Conservation (phyloP, 2,888 invertebrate genomes). For the Dysmachus trigonus region DNA sequence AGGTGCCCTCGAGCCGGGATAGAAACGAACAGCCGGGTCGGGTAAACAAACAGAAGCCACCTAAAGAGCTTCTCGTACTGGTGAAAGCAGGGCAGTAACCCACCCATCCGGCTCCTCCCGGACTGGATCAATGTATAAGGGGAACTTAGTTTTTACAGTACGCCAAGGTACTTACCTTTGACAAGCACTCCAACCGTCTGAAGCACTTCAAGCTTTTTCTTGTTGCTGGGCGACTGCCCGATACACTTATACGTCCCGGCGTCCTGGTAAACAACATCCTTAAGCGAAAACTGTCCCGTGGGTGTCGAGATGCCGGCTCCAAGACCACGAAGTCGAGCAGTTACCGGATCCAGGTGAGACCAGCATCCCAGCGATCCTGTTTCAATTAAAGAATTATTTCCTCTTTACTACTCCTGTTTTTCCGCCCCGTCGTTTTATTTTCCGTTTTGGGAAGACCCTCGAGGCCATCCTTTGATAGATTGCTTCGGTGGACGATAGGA, state of each 20-base stretch:
- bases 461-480: background rate
- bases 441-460: background rate
- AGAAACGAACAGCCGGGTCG: background rate
- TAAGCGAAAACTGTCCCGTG: slow-evolving; percentile 72
- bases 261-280: slow-evolving; percentile 79
- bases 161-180: slow-evolving; percentile 65
- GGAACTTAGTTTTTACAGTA: slow-evolving; percentile 36
- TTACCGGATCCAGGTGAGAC: slow-evolving; percentile 69
- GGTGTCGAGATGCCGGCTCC: slow-evolving; percentile 67
- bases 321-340: slow-evolving; percentile 67
- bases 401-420: background rate
- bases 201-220: slow-evolving; percentile 67
- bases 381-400: slow-evolving; percentile 25
- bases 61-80: background rate
- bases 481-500: background rate
- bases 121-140: slow-evolving; percentile 7
- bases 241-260: slow-evolving; percentile 81
- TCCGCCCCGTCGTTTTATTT: background rate
- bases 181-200: slow-evolving; percentile 68
- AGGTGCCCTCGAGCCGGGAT: background rate
- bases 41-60: slow-evolving; percentile 24
- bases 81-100: background rate
- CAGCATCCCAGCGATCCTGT: slow-evolving; percentile 72
- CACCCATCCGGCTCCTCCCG: background rate
- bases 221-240: slow-evolving; percentile 64